Base-by-base conservation (phyloP, 1,140 invertebrate genomes). In the Drosophila arawakana region DNA sequence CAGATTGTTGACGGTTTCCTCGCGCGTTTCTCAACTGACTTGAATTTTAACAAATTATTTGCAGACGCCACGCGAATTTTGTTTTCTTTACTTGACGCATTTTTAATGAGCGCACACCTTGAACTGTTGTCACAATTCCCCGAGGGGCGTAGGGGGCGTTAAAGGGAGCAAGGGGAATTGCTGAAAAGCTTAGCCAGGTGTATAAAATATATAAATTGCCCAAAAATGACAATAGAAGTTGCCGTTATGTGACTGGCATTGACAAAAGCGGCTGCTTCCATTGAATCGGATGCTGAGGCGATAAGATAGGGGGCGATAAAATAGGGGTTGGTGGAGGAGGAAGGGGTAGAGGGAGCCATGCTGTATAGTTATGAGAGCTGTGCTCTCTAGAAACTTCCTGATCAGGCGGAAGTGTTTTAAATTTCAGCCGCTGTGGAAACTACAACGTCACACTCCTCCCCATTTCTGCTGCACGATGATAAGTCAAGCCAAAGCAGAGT, bases 1-100 rank as follows among this genome's bases (percentile, higher is more conserved):
- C 78, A 82, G 73, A 81, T 76, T 78, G 73, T 71, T 71, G 70
- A 61, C 66, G 60, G 52, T 65, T 65, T 71, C 21, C 41, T 41
- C 49, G 63, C 79, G 70, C 77, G 3, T 30, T 72, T 34, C 35
- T 41, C 21, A 58, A 65, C 61, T 66, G 76, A 63, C 71, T 69
- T 85, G 73, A 79, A 68, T 73, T 79, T 86, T 79, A 88, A 86
- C 84, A 78, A 88, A 83, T 88, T 83, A 89, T 89, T 84, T 68
- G 71, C 75, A 85, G 71, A 78, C 78, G 76, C 80, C 80, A 61
- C 80, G 49, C 43, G 52, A 70, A 67, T 76, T 76, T 52, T 65
- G 52, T 80, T 71, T 78, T 71, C 63, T 76, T 21, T 21, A 66
- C 72, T 69, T 72, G 68, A 71, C 72, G 67, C 76, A 78, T 88